phyloP scores from a whole-genome alignment of 2,888 invertebrate species.

The Carterocephalus palaemon region DNA sequence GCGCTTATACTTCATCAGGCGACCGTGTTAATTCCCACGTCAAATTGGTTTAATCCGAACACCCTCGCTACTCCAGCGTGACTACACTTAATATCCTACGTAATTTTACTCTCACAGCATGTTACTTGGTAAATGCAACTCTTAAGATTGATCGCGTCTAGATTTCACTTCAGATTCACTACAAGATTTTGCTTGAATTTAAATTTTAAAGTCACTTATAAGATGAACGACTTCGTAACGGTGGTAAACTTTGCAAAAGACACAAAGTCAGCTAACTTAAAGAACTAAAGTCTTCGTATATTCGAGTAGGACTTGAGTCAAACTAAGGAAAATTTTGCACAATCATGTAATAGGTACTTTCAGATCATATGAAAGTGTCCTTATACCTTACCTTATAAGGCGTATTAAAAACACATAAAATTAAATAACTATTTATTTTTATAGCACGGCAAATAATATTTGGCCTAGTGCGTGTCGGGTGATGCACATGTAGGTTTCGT shows the following conservation, averaged over 20 bases:
- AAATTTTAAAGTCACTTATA: constrained; percentile 8
- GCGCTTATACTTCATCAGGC: constrained; percentile 13
- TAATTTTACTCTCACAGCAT: constrained; percentile 12
- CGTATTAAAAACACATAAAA: no score
- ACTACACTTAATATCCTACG: constrained; percentile 20
- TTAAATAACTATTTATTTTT: no score
- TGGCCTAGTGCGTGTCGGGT: no score
- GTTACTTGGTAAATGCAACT: constrained; percentile 5
- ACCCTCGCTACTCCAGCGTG: constrained; percentile 21
- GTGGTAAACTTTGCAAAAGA: neutral
- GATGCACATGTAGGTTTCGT: no score
- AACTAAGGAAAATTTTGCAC: no score
- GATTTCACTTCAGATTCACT: constrained; percentile 7
- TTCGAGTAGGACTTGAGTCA: neutral
- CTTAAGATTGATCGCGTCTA: constrained; percentile 15
- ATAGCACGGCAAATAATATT: no score
- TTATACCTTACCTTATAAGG: no score
- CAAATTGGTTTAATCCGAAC: constrained; percentile 43
- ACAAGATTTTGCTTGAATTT: constrained; percentile 6
- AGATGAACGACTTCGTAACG: constrained; percentile 4
- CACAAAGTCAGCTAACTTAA: neutral
- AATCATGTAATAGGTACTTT: no score
- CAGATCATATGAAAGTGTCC: no score
- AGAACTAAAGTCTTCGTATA: neutral
- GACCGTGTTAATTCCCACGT: constrained; percentile 40